Conservation (phyloP, 2,797 vertebrate genomes). For the Channallabes apus region DNA sequence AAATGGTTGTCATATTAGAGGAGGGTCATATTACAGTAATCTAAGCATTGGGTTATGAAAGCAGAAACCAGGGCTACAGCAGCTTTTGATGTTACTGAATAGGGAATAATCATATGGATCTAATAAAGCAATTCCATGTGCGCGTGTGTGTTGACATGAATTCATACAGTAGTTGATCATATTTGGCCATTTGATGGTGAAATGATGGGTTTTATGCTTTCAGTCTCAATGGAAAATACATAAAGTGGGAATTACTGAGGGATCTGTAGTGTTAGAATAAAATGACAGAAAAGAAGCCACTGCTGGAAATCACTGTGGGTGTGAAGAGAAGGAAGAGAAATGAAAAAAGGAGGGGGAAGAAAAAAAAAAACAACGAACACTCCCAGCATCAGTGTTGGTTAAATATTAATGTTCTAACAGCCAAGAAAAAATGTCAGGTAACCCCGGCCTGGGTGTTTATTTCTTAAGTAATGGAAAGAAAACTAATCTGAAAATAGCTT, state of each 20-base stretch:
- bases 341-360: background rate
- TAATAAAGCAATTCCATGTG: background rate
- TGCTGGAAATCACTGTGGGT: conserved; percentile 2
- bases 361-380: background rate
- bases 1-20: background rate
- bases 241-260: background rate
- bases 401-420: background rate
- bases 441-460: background rate
- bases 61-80: background rate
- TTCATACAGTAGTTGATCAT: background rate
- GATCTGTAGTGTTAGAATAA: background rate
- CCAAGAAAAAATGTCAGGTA: background rate
- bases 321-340: background rate
- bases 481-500: conserved; percentile 8
- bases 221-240: background rate
- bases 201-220: conserved; percentile 1
- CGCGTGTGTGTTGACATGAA: background rate
- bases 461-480: background rate
- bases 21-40: background rate
- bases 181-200: background rate
- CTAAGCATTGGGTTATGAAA: background rate
- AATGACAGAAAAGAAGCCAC: background rate
- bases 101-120: background rate
- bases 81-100: background rate
- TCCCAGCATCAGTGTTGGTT: background rate